Conservation (phyloP, 1,140 invertebrate species). For the Orchesella cincta region DNA sequence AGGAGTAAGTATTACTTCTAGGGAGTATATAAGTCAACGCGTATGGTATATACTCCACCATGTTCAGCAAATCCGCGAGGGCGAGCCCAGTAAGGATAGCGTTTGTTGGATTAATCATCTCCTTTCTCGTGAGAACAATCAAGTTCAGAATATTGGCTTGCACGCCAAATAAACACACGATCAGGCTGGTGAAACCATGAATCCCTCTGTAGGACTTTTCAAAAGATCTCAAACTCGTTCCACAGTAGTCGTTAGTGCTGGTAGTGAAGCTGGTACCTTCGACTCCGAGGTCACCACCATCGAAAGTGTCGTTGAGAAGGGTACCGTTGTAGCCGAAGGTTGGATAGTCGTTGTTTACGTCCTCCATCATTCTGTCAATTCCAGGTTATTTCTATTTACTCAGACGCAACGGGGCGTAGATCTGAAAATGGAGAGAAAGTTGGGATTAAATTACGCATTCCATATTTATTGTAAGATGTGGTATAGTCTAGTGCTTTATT, state of each 20-base stretch:
- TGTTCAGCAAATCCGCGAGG: conserved; percentile 61
- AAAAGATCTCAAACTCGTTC: conserved; percentile 57
- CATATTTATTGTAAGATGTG: too few species aligned
- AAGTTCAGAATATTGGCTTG: conserved; percentile 92
- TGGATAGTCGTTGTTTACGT: too few species aligned
- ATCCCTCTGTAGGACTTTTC: conserved; percentile 57
- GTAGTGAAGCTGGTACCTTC: background rate
- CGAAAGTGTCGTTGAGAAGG: background rate
- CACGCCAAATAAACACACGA: conserved; percentile 88
- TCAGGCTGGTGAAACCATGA: conserved; percentile 73
- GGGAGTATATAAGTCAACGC: conserved; percentile 64
- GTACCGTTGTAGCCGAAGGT: background rate
- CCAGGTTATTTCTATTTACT: too few species aligned
- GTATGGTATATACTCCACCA: conserved; percentile 54
- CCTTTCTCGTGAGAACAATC: conserved; percentile 79
- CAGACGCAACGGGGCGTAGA: too few species aligned
- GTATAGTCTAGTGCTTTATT: too few species aligned
- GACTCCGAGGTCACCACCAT: background rate
- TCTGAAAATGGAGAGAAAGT: too few species aligned
- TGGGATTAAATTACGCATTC: too few species aligned
- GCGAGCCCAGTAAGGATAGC: conserved; percentile 63
- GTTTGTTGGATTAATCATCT: conserved; percentile 64
- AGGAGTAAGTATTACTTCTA: conserved; percentile 65
- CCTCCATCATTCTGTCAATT: too few species aligned
- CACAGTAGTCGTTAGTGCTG: conserved; percentile 54